phyloP scores from a whole-genome alignment of 2,113 vertebrate species.

The Sclerurus mexicanus region DNA sequence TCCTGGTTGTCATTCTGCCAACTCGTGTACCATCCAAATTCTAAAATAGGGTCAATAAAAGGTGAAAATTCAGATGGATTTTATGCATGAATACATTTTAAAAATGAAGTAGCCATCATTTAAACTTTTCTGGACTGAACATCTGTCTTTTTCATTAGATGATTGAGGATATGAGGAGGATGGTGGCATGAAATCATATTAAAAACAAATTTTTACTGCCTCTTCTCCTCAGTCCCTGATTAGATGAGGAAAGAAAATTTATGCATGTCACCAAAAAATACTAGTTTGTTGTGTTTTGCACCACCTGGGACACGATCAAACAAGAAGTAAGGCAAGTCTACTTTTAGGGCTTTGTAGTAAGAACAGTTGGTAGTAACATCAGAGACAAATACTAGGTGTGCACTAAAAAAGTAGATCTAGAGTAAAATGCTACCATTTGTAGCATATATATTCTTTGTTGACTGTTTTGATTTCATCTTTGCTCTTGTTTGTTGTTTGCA shows the following conservation, averaged over 20 bases:
- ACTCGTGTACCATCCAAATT: background rate
- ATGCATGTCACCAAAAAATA: background rate
- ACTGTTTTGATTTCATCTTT: background rate
- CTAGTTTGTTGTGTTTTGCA: background rate
- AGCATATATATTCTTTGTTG: background rate
- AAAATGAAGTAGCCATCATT: background rate
- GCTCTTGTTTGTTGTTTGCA: slow-evolving; percentile 57
- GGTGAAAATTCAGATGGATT: background rate
- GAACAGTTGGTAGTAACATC: background rate
- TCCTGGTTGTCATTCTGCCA: background rate
- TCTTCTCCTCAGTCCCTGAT: background rate
- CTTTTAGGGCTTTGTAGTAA: background rate
- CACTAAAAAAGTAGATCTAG: background rate
- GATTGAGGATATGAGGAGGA: background rate
- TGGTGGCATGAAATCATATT: background rate
- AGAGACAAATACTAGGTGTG: background rate
- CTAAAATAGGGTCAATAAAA: background rate
- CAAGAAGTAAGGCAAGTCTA: background rate
- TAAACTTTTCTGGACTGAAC: background rate
- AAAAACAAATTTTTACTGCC: background rate
- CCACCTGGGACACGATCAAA: background rate
- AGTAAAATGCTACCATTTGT: background rate
- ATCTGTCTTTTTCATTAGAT: background rate
- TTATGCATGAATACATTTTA: background rate
- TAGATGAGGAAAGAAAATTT: background rate